A percentile compares a stretch with the other conserved stretches of the same genome.
Evolutionary conservation across 2,888 invertebrate genomes (phyloP).

Genomic region (Galeruca laticollis): DNA sequence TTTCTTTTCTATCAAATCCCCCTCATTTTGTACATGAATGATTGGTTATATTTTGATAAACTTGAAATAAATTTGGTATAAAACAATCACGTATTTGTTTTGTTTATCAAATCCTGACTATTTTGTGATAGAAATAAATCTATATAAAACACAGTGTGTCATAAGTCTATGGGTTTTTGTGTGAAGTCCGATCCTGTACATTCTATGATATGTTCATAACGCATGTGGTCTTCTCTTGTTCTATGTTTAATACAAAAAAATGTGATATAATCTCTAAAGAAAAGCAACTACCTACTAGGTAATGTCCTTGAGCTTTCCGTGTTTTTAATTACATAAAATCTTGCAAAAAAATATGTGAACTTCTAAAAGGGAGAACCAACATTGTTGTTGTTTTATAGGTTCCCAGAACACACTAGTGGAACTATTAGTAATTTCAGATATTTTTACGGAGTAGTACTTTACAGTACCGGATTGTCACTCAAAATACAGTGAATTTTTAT

Average conservation of each 20-base stretch:
- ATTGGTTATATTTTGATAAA: no score
- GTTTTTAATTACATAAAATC: constrained; percentile 29
- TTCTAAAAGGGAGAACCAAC: constrained; percentile 27
- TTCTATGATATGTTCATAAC: constrained; percentile 20
- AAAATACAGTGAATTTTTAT: neutral
- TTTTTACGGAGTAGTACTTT: constrained; percentile 25
- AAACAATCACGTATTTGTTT: no score
- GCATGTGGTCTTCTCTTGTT: constrained; percentile 41
- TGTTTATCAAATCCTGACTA: no score
- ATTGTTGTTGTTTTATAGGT: constrained; percentile 19
- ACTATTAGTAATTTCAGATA: constrained; percentile 30
- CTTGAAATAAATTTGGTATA: no score
- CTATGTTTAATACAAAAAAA: constrained; percentile 31
- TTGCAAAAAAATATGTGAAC: constrained; percentile 20
- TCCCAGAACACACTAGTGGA: constrained; percentile 20
- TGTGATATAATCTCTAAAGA: constrained; percentile 30
- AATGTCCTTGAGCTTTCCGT: constrained; percentile 29
- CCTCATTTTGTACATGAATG: no score
- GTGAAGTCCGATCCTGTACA: constrained; percentile 7
- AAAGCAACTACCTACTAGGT: constrained; percentile 31
- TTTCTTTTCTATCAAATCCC: no score
- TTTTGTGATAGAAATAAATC: no score
- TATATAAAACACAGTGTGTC: no score
- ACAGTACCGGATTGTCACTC: neutral
- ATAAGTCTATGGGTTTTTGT: no score